Evolutionary conservation across 1,140 invertebrate genomes (phyloP).

Genomic region (Cotesia vestalis): DNA sequence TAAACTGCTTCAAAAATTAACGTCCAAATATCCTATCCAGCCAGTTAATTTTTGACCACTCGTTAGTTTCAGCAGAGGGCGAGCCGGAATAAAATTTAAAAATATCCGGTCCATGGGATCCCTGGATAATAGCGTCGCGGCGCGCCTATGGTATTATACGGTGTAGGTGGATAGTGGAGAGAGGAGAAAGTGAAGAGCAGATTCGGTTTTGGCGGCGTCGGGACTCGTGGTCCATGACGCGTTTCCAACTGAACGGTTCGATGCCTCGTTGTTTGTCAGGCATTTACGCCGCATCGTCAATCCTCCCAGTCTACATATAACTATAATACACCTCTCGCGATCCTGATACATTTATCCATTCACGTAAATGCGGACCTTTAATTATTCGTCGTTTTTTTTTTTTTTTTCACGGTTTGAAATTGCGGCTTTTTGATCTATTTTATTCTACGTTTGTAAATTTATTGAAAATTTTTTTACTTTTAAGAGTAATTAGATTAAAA

Average conservation of each 20-base stretch:
- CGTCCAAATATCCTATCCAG: slow-evolving; percentile 6
- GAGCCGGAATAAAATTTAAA: slow-evolving; percentile 20
- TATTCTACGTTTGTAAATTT: too few relatives aligned
- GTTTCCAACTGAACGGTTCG: slow-evolving; percentile 53
- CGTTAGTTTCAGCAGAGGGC: slow-evolving; percentile 8
- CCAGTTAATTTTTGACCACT: slow-evolving; percentile 14
- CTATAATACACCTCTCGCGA: not conserved
- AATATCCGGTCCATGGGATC: slow-evolving; percentile 15
- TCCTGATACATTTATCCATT: not conserved
- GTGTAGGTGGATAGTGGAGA: too few relatives aligned
- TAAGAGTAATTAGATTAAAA: too few relatives aligned
- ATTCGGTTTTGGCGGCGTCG: slow-evolving; percentile 33
- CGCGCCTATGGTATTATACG: not conserved
- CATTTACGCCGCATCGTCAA: slow-evolving; percentile 48
- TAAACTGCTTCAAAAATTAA: not conserved
- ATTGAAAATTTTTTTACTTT: too few relatives aligned
- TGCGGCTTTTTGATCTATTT: too few relatives aligned
- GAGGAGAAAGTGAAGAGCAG: slow-evolving; percentile 12
- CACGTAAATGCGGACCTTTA: not conserved
- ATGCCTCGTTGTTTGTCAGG: slow-evolving; percentile 49
- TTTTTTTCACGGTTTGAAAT: not conserved
- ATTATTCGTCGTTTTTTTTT: not conserved
- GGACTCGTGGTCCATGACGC: slow-evolving; percentile 50
- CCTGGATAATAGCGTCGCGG: slow-evolving; percentile 32
- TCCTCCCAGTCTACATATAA: not conserved